phyloP scores from a whole-genome alignment of 2,113 vertebrate species.

The Neopipo cinnamomea region DNA sequence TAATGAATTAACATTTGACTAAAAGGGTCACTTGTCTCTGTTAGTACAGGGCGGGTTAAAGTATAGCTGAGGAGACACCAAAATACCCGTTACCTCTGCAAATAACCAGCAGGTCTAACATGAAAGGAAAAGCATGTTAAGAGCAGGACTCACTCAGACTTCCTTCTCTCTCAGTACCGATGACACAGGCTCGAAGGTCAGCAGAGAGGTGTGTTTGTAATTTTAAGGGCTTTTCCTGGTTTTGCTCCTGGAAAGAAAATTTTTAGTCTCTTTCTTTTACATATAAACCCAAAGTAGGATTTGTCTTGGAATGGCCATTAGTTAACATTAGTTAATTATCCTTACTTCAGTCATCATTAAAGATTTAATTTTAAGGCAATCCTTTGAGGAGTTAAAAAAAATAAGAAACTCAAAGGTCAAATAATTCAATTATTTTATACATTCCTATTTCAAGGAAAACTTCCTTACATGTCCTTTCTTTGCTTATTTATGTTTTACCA shows the following conservation, averaged over 20 bases:
- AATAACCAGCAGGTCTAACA: not conserved
- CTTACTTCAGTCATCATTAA: not conserved
- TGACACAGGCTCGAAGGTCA: not conserved
- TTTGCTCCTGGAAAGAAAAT: not conserved
- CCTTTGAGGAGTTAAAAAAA: not conserved
- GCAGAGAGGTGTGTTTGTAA: accelerated
- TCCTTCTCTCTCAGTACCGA: not conserved
- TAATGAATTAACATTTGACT: not conserved
- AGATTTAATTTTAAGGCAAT: not conserved
- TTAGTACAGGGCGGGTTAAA: not conserved
- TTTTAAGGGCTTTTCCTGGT: not conserved
- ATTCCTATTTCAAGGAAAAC: not conserved
- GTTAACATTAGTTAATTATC: not conserved
- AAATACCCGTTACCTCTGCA: not conserved
- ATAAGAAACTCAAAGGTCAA: not conserved
- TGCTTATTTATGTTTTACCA: not conserved
- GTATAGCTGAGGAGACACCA: not conserved
- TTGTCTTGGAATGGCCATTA: not conserved
- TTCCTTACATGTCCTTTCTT: not conserved
- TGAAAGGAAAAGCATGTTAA: not conserved
- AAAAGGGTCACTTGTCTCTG: not conserved
- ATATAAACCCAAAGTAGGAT: not conserved
- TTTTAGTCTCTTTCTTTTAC: not conserved
- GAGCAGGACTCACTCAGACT: not conserved
- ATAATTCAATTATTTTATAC: not conserved